Conservation (phyloP, 1,140 invertebrate species). For the Pogonomyrmex barbatus region DNA sequence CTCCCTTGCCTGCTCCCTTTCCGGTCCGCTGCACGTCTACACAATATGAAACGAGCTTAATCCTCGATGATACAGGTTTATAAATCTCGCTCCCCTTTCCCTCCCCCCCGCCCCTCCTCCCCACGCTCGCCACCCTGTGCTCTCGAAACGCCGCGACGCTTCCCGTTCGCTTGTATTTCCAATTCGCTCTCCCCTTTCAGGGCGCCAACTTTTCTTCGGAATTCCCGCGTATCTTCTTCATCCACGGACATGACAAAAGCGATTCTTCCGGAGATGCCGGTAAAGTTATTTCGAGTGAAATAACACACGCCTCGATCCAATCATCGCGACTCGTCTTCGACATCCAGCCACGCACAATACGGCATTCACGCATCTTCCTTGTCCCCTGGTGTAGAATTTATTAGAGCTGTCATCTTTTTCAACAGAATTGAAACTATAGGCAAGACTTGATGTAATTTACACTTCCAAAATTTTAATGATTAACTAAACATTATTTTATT, state of each 20-base stretch:
- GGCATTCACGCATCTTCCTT: neutral
- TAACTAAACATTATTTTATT: neutral
- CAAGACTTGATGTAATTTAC: neutral
- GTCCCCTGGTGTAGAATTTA: neutral
- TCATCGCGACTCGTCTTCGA: neutral
- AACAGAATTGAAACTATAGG: neutral
- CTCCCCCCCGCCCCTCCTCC: neutral
- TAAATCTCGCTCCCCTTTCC: slow-evolving; percentile 22
- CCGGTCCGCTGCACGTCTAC: slow-evolving; percentile 10
- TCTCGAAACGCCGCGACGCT: neutral
- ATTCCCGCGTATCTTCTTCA: slow-evolving; percentile 21
- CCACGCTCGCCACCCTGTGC: neutral
- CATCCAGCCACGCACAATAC: neutral
- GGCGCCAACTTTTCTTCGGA: slow-evolving; percentile 3
- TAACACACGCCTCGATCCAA: slow-evolving; percentile 5
- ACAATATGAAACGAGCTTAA: slow-evolving; percentile 19
- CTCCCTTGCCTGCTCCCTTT: slow-evolving; percentile 10
- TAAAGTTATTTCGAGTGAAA: slow-evolving; percentile 42
- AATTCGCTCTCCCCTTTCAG: slow-evolving; percentile 39
- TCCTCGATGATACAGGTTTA: slow-evolving; percentile 47
- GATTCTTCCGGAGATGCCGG: neutral
- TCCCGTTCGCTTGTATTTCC: slow-evolving; percentile 37
- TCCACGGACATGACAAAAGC: neutral
- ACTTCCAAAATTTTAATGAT: neutral
- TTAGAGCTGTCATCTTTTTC: neutral